phyloP scores from a whole-genome alignment of 2,888 invertebrate species.

The Nomada ferruginata region DNA sequence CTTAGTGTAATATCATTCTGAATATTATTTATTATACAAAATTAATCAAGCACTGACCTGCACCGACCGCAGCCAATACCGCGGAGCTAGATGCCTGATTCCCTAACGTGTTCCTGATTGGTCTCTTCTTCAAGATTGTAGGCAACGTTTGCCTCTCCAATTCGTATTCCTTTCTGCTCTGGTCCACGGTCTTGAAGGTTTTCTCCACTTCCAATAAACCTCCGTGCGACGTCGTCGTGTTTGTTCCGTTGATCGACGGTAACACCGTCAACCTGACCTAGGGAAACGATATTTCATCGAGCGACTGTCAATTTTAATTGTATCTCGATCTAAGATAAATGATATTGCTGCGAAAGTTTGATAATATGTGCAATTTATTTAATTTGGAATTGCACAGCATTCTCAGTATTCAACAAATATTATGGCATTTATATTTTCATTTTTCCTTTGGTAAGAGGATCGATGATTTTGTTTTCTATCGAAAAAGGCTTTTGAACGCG shows the following conservation, averaged over 20 bases:
- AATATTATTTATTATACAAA: background rate
- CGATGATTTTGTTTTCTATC: background rate
- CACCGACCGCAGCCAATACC: slow-evolving; percentile 90
- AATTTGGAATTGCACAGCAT: no score
- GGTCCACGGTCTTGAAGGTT: slow-evolving; percentile 89
- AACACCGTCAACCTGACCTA: slow-evolving; percentile 89
- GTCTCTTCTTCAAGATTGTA: slow-evolving; percentile 72
- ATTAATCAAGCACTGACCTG: slow-evolving; percentile 81
- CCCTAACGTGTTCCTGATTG: slow-evolving; percentile 79
- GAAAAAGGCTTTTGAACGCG: background rate
- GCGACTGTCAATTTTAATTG: slow-evolving; percentile 34
- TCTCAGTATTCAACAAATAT: no score
- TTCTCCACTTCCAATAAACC: slow-evolving; percentile 91
- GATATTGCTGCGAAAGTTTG: no score
- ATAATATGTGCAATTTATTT: no score
- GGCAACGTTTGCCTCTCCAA: slow-evolving; percentile 79
- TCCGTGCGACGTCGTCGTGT: slow-evolving; percentile 88
- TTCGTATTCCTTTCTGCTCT: slow-evolving; percentile 85
- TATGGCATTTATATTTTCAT: background rate
- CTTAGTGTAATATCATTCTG: no score
- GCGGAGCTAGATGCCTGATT: slow-evolving; percentile 86
- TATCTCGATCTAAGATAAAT: no score
- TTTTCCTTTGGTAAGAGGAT: background rate
- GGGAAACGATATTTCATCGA: slow-evolving; percentile 70
- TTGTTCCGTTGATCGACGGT: slow-evolving; percentile 87